Evolutionary conservation across 64 coral and sea anemone species (phyloP), one percentile per base, ranked within the genome.

Genomic region (Montipora sp.): DNA sequence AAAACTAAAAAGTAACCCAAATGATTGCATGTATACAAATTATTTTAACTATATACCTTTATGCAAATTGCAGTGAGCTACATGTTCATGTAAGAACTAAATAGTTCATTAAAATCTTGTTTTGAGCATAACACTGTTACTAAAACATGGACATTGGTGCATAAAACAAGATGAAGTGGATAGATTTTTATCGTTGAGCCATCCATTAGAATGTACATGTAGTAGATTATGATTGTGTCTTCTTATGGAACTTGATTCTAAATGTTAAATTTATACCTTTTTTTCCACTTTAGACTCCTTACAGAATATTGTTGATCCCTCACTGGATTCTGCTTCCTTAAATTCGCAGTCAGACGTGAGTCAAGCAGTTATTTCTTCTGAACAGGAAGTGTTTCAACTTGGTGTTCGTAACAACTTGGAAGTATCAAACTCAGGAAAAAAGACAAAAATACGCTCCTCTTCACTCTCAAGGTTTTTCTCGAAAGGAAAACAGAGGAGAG

Each of bases 391-490:
- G 4, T 93, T 93, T 93, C 84, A 93, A 11, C 68, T 87, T 49
- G 59, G 73, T 60, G 65, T 85, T 72, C 82, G 49, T 48, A 71
- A 69, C 63, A 72, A 85, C 82, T 72, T 22, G 21, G 82, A 85
- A 71, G 18, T 47, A 72, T 8, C 45, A 20, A 45, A 71, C 5
- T 50, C 45, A 50, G 65, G 59, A 23, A 85, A 85, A 68, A 85
- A 85, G 82, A 85, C 70, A 85, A 85, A 85, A 59, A 46, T n/a
- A 20, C 82, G 65, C 46, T 85, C 82, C 46, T 75, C 74, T 7
- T 93, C 91, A 51, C 13, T 93, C 7, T 93, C 91, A 45, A 87
- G 81, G 73, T 80, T 93, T 47, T 93, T 93, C 57, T 80, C 84
- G 2, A 87, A 77, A 88, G 91, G 91, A 79, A 93, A 80, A 49